Base-by-base conservation (phyloP, 2,888 invertebrate genomes). In the Eupithecia subumbrata region DNA sequence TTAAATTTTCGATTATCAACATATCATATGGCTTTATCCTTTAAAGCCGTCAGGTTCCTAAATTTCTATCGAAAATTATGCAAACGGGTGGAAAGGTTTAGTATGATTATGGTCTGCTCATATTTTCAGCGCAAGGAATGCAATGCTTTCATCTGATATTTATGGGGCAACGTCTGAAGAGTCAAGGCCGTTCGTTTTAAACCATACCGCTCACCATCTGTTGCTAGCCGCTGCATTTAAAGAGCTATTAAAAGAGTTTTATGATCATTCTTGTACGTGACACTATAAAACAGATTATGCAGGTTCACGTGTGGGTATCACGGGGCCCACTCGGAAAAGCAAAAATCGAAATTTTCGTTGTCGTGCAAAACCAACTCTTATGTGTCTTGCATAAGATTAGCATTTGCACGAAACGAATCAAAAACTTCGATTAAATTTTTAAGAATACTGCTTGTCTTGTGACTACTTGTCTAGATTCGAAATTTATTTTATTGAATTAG, bases 181-280 rank as follows among this genome's bases (percentile, higher is more conserved):
- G 88, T 90, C 91, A 91, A 91, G 91, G 91, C 82, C 89, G 86
- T 85, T 79, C 77, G 72, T 73, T 77, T 63, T 74, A 64, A 67
- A 70, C 73, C 52, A 78, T 75, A 72, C 74, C 76, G 37, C 68
- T 71, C 72, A 75, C 74, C 76, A 79, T 83, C 82, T 80, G 84
- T 83, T 84, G 81, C 84, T 81, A 83, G 79, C 80, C 82, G 86
- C 86, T 84, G 85, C 87, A 74, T 84, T 79, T 78, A 40, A 9
- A 82, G 77, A 78, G 75, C 82, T 77, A 81, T 82, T 84, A 81
- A 67, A 67, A 83, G 77, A 81, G 74, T 82, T 85, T 86, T 84
- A 85, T 84, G 82, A 75, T 60, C 60, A 12, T 56, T 14, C 25
- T 25, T 25, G 22, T 25, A 60, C 60, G 25, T 60, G 60, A 60